Evolutionary conservation across 2,113 vertebrate species (phyloP).

Genomic region (Gadus chalcogrammus): DNA sequence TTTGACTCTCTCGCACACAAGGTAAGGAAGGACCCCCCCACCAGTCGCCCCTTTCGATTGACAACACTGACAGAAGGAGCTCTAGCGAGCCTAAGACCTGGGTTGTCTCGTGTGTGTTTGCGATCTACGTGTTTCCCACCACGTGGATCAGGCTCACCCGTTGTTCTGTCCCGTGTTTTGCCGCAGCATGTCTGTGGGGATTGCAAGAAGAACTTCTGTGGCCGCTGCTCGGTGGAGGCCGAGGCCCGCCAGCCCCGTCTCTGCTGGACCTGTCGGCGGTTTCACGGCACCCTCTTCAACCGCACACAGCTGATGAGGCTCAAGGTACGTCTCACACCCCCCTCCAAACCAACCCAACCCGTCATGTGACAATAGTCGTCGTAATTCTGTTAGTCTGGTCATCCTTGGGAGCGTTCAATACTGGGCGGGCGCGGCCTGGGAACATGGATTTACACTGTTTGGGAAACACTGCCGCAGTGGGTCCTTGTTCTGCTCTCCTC

Average conservation of each 20-base stretch:
- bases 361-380: not conserved
- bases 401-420: not conserved
- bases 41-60: not conserved
- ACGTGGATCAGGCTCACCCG: not conserved
- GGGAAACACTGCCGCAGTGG: not conserved
- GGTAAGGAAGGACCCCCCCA: constrained; percentile 53
- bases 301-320: constrained; percentile 83
- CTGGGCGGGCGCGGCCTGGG: not conserved
- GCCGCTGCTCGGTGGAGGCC: constrained; percentile 67
- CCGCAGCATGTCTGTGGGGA: constrained; percentile 82
- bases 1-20: constrained; percentile 65
- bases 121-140: not conserved
- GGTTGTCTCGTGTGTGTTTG: not conserved
- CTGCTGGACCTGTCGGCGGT: constrained; percentile 80
- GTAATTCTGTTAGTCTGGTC: no score
- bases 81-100: not conserved
- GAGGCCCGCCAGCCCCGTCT: constrained; percentile 68
- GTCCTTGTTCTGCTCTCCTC: not conserved
- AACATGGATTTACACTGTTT: not conserved
- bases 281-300: constrained; percentile 78
- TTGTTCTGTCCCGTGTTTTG: not conserved
- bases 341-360: no score
- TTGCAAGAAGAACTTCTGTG: constrained; percentile 83
- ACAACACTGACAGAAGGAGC: not conserved
- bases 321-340: constrained; percentile 66